Evolutionary conservation across 2,113 vertebrate species (phyloP).

Genomic region (Elgaria multicarinata): DNA sequence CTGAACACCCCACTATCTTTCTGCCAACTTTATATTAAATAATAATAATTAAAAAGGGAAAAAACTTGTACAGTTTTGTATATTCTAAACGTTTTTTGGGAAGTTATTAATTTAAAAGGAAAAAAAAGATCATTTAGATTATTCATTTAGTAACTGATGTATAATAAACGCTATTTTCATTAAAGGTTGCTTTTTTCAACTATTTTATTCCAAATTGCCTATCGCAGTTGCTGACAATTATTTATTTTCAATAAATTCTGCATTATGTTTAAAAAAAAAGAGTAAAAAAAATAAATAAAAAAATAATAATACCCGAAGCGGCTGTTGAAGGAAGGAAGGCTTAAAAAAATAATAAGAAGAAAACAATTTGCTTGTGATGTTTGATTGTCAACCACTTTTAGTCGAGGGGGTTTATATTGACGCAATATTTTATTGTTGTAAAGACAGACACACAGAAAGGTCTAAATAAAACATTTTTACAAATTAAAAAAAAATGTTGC

Average conservation of each 20-base stretch:
- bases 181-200: conserved; percentile 96
- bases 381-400: conserved; percentile 80
- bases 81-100: conserved; percentile 89
- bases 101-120: conserved; percentile 97
- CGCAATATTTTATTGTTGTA: conserved; percentile 84
- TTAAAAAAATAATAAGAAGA: conserved; percentile 50
- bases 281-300: not conserved
- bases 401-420: conserved; percentile 80
- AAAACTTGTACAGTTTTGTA: conserved; percentile 95
- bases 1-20: conserved; percentile 86
- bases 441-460: conserved; percentile 66
- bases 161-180: conserved; percentile 97
- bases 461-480: conserved; percentile 84
- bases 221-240: conserved; percentile 92
- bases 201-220: conserved; percentile 97
- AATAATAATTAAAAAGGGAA: not conserved
- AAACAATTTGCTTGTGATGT: conserved; percentile 81
- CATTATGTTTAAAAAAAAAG: conserved; percentile 84
- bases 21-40: conserved; percentile 86
- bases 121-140: conserved; percentile 93
- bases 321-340: conserved; percentile 80
- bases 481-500: conserved; percentile 54
- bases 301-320: conserved; percentile 79
- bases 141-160: conserved; percentile 97
- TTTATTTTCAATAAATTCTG: conserved; percentile 99